phyloP scores from a whole-genome alignment of 64 coral and sea anemone species.

The Actinia equina region DNA sequence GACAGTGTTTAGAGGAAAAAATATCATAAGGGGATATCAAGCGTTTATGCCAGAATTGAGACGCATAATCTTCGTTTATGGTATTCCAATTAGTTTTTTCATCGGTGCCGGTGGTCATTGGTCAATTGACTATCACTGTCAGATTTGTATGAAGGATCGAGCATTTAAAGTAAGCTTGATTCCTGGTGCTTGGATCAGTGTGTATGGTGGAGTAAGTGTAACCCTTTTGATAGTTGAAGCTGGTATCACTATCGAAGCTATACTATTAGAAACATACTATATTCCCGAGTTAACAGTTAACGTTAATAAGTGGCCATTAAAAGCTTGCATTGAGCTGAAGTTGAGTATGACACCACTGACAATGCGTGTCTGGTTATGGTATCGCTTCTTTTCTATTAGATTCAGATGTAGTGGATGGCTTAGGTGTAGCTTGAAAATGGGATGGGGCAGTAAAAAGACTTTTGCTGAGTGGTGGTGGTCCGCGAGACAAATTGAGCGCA shows the following conservation, averaged over 20 bases:
- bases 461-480: constrained; percentile 97
- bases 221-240: constrained; percentile 65
- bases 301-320: constrained; percentile 85
- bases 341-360: constrained; percentile 85
- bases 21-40: constrained; percentile 61
- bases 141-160: constrained; percentile 76
- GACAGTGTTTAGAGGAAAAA: constrained; percentile 53
- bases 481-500: constrained; percentile 69
- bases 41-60: constrained; percentile 71
- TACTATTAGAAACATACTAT: constrained; percentile 79
- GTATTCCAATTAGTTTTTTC: constrained; percentile 71
- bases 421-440: constrained; percentile 72
- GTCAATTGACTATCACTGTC: constrained; percentile 69
- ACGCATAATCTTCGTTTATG: constrained; percentile 69
- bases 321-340: constrained; percentile 79
- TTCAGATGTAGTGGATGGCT: constrained; percentile 66
- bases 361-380: constrained; percentile 96
- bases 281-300: constrained; percentile 79
- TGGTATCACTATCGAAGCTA: constrained; percentile 91
- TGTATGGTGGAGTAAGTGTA: constrained; percentile 68
- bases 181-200: constrained; percentile 88
- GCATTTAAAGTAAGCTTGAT: constrained; percentile 71
- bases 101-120: constrained; percentile 83
- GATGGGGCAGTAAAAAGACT: constrained; percentile 92
- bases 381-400: constrained; percentile 78